Percentiles rank a stretch among this genome's conserved stretches.
Conservation (phyloP, 2,797 vertebrate genomes). For the Tiaroga cobitis region DNA sequence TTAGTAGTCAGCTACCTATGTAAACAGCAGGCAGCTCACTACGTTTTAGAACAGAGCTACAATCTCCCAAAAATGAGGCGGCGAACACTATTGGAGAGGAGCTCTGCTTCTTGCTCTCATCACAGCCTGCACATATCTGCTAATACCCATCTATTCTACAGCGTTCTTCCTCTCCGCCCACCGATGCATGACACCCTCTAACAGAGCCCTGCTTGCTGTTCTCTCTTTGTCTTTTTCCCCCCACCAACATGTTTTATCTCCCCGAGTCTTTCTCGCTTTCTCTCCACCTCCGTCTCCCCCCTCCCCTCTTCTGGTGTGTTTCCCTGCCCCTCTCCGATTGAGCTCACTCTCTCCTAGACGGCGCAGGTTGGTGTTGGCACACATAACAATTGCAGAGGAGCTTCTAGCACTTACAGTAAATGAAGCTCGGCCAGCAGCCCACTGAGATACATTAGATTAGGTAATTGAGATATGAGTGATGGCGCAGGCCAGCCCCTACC, state of each 20-base stretch:
- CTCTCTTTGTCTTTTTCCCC: conserved; percentile 56
- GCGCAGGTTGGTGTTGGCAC: conserved; percentile 71
- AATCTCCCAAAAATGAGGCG: neutral
- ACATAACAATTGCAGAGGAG: conserved; percentile 72
- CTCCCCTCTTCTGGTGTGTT: conserved; percentile 31
- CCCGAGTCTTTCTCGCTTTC: conserved; percentile 33
- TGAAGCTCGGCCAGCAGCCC: conserved; percentile 74
- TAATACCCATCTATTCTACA: conserved; percentile 30
- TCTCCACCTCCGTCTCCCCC: conserved; percentile 33
- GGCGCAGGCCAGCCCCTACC: conserved; percentile 69
- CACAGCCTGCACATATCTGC: neutral
- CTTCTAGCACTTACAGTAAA: conserved; percentile 76
- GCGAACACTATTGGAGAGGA: neutral
- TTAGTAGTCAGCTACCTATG: neutral
- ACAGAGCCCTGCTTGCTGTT: conserved; percentile 70
- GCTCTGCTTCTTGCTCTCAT: conserved; percentile 14
- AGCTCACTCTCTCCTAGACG: conserved; percentile 69
- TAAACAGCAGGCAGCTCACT: neutral
- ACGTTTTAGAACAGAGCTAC: neutral
- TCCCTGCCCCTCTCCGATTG: conserved; percentile 59
- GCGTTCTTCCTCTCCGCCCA: conserved; percentile 48
- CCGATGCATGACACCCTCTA: conserved; percentile 73
- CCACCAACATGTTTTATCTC: conserved; percentile 50
- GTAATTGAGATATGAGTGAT: conserved; percentile 80
- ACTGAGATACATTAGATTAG: conserved; percentile 82